Evolutionary conservation across 2,113 vertebrate species (phyloP).

Genomic region (Thamnophis sirtalis): DNA sequence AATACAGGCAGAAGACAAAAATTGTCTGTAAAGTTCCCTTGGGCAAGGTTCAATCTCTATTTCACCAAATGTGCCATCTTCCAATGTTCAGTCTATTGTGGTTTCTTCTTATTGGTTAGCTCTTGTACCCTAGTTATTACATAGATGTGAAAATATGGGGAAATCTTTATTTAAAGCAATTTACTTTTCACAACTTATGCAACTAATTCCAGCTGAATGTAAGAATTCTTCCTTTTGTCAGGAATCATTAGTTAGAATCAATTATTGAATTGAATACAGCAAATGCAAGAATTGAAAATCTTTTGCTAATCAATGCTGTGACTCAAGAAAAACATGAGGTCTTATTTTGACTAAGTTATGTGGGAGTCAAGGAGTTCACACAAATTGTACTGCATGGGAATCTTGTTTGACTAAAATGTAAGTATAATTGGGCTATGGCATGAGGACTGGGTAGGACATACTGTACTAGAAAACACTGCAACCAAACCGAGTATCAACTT

Average conservation of each 20-base stretch:
- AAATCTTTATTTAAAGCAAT: background rate
- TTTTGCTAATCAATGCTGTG: background rate
- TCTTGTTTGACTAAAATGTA: background rate
- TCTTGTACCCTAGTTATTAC: background rate
- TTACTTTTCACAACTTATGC: background rate
- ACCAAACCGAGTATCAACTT: background rate
- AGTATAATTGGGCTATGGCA: background rate
- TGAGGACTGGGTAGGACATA: background rate
- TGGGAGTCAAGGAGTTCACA: background rate
- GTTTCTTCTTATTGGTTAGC: background rate
- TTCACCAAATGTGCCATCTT: background rate
- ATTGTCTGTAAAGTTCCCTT: background rate
- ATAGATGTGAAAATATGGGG: background rate
- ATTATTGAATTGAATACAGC: constrained; percentile 37
- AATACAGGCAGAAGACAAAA: background rate
- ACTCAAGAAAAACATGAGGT: constrained; percentile 14
- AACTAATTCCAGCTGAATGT: constrained; percentile 25
- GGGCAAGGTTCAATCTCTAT: background rate
- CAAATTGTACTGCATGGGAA: background rate
- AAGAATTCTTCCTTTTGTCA: constrained; percentile 12
- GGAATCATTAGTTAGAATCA: constrained; percentile 22
- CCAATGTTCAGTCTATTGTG: background rate
- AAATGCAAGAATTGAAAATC: constrained; percentile 25
- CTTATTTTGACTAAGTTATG: constrained; percentile 4
- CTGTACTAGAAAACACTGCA: background rate